Evolutionary conservation across 1,140 invertebrate species (phyloP), one percentile per base, ranked within the genome.

Genomic region (Leguminivora glycinivorella): DNA sequence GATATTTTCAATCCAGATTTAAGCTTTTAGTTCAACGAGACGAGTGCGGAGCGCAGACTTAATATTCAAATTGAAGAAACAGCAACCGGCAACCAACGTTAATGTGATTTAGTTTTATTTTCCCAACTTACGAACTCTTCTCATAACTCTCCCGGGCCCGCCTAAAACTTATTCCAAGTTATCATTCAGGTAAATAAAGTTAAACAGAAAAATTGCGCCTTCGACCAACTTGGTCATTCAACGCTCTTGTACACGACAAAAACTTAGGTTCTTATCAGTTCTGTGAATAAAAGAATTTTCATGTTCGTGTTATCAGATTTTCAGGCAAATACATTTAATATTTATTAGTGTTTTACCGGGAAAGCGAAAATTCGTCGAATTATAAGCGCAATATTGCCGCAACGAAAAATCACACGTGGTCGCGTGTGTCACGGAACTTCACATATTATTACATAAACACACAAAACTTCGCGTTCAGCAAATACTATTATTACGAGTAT

Each of bases 181-280:
- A 85, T 84, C 82, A 82, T 76, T 80, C 76, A 83, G 78, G 80
- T 83, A 87, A 83, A 84, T 83, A 82, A 68, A 78, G 78, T 84
- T 82, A 77, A 69, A 56, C 58, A 75, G 77, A 78, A 80, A 83
- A 75, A 78, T 75, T 78, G 68, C 73, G 66, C 67, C 56, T 43
- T 68, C 66, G 78, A 75, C 76, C 68, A 75, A 58, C 60, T 72
- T 70, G 58, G 70, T 70, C 72, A 40, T 67, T 67, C 66, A 38
- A 25, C 4, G 66, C 31, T 76, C 75, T 83, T 77, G 72, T 78
- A 77, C 69, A 76, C 75, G 70, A 79, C 74, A 69, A 70, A 71
- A 77, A 78, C 72, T 76, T 70, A 58, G 70, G 74, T 75, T 73
- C 73, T 82, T 80, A 84, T 81, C 76, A 79, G 78, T 82, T 79